Evolutionary conservation across 2,888 invertebrate species (phyloP), one percentile per base, ranked within the genome.

Genomic region (Andrena chrysosceles): DNA sequence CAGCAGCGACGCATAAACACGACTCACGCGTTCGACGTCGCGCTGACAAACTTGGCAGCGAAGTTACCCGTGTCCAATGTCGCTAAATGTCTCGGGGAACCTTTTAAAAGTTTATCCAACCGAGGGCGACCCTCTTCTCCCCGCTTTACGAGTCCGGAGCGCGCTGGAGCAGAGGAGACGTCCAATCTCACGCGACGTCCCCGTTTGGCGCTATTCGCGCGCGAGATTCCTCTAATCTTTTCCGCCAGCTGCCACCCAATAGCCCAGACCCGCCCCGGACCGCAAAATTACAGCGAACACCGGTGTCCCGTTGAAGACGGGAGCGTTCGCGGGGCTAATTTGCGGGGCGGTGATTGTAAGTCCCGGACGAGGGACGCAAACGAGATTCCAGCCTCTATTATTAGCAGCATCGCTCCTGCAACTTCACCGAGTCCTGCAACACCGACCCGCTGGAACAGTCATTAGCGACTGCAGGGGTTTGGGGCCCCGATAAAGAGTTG

Each of bases 271-370:
- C 71, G 66, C 78, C 78, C 54, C 60, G 59, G 73, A 56, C 83
- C 75, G 67, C 74, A 67, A 83, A 74, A 86, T 86, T 86, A 87
- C 77, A 85, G 70, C 48, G 76, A 8, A 60, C 66, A 48, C 29
- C 52, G 26, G 31, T 52, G 67, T 35, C 23, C 33, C 31, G 20
- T 54, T 64, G 31, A 72, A 76, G 72, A 76, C 48, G 62, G 48
- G 23, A 35, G 69, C 52, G 78, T 78, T 85, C 68, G 72, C 76
- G 78, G 54, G 56, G 72, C 76, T 76, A 87, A 87, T 87, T 87
- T 87, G 77, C 83, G 79, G 71, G 13, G 62, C 83, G 76, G 74
- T 86, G 88, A 87, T 87, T 86, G 77, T 42, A 67, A 88, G 76
- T 79, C 76, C 70, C 70, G 60, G 79, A 63, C 52, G 35, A 20